These are phyloP conservation scores for Leptodactylus fallax DNA, from an alignment of 2,797 vertebrate genomes.

Conservation along the genomic window DNA sequence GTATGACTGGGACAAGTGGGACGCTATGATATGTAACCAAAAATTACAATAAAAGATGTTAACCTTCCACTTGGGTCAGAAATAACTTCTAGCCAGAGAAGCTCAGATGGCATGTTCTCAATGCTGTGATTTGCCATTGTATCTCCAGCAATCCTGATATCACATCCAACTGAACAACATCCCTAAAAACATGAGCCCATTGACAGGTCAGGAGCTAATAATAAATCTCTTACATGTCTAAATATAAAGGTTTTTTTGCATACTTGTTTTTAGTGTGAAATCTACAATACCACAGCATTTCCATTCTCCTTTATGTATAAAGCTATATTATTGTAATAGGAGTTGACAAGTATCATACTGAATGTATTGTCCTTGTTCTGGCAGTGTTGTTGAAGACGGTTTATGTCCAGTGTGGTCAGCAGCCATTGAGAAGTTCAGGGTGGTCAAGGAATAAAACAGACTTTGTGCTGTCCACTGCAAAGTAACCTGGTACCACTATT, in stretches of 20 bases:
- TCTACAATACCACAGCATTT: constrained; percentile 37
- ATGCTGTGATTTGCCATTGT: background rate
- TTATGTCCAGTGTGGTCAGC: constrained; percentile 9
- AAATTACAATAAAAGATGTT: background rate
- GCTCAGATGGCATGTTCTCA: background rate
- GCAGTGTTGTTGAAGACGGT: constrained; percentile 50
- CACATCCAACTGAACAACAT: background rate
- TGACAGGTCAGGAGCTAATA: background rate
- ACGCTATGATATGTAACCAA: background rate
- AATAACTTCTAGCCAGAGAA: no score
- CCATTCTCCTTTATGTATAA: constrained; percentile 37
- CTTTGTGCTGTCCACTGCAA: background rate
- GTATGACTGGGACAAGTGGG: background rate
- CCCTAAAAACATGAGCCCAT: background rate
- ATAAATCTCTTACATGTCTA: background rate
- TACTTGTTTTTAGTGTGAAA: constrained; percentile 29
- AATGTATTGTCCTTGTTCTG: constrained; percentile 44
- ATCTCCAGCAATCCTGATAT: background rate
- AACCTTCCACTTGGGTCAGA: background rate
- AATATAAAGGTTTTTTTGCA: constrained; percentile 47
- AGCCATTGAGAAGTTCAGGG: constrained; percentile 33
- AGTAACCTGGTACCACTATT: background rate
- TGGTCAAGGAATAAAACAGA: background rate
- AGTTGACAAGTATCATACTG: constrained; percentile 41
- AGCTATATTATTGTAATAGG: constrained; percentile 26